Percentiles rank a stretch among this genome's conserved stretches.
Conservation (phyloP, 2,797 vertebrate genomes). For the Argya squamiceps region DNA sequence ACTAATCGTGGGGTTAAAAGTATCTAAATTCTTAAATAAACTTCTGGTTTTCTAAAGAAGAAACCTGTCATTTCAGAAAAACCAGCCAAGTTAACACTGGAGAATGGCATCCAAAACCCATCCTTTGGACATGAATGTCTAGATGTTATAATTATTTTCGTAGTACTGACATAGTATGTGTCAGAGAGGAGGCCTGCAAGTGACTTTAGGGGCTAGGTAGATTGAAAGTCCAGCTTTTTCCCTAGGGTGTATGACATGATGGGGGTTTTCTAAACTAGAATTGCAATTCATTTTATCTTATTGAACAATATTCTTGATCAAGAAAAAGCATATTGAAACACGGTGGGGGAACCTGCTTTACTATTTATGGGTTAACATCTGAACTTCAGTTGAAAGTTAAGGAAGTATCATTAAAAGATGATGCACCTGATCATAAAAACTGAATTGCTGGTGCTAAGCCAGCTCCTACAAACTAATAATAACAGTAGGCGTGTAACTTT, state of each 20-base stretch:
- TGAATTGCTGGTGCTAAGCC: not conserved
- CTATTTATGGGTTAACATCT: not conserved
- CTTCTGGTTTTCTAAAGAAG: not conserved
- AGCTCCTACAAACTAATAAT: not conserved
- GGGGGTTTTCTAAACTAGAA: not conserved
- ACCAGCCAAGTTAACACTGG: not conserved
- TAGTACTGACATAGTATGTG: too few species aligned
- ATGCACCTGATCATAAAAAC: not conserved
- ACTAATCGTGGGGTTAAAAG: not conserved
- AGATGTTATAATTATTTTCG: not conserved
- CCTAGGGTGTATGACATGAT: accelerated
- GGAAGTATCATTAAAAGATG: not conserved
- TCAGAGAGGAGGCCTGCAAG: not conserved
- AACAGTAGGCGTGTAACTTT: not conserved
- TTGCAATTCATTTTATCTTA: not conserved
- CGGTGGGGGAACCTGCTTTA: not conserved
- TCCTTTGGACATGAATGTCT: not conserved
- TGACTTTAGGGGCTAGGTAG: not conserved
- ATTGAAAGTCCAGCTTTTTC: not conserved
- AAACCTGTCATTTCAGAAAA: not conserved
- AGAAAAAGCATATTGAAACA: not conserved
- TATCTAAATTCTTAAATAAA: not conserved
- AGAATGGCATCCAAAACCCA: not conserved
- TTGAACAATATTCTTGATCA: not conserved
- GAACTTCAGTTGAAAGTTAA: not conserved